Evolutionary conservation across 2,797 vertebrate species (phyloP).

Genomic region (Sebastes hubbsi): DNA sequence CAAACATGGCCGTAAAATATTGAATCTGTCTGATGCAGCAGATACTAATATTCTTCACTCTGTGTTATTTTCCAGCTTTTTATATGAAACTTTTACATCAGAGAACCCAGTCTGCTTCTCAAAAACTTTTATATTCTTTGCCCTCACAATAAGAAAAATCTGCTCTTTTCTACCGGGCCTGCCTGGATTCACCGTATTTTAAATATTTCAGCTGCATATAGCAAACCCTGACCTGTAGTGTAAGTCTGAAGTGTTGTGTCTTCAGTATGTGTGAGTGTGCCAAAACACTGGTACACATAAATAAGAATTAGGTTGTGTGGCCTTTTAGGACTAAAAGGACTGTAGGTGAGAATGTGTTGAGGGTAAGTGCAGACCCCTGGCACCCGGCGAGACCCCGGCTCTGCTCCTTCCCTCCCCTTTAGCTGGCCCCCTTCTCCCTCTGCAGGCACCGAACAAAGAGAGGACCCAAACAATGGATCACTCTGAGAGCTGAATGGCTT

Average conservation of each 20-base stretch:
- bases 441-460: constrained; percentile 82
- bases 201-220: constrained; percentile 21
- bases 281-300: constrained; percentile 19
- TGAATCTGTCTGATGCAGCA: neutral
- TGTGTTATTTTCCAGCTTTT: neutral
- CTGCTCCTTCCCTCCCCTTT: constrained; percentile 71
- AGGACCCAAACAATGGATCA: constrained; percentile 84
- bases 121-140: neutral
- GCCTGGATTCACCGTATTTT: neutral
- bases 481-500: constrained; percentile 83
- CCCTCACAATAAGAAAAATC: neutral
- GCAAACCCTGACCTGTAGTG: constrained; percentile 10
- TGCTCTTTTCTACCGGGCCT: neutral
- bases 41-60: neutral
- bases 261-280: constrained; percentile 10
- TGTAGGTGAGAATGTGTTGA: constrained; percentile 67
- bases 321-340: constrained; percentile 55
- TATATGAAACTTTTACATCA: neutral
- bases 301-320: constrained; percentile 42
- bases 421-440: constrained; percentile 72
- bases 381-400: constrained; percentile 60
- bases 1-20: neutral
- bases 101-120: neutral
- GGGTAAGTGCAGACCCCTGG: constrained; percentile 71
- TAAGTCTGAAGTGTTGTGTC: neutral